Base-by-base conservation (phyloP, 2,113 vertebrate genomes). In the Microtus pennsylvanicus region DNA sequence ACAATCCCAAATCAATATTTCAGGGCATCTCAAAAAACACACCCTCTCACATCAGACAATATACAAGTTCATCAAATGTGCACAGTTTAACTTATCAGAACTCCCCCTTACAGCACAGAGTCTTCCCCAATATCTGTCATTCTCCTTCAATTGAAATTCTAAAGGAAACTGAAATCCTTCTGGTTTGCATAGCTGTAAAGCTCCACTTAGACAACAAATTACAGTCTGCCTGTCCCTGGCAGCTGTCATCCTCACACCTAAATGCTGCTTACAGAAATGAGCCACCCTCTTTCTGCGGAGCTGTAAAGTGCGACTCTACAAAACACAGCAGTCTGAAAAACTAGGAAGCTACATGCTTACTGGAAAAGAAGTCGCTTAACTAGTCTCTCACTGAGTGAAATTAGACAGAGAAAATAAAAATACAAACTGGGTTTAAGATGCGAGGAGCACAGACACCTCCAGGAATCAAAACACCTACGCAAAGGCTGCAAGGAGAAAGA, bases 391-490 rank as follows among this genome's bases (percentile, higher is more conserved):
- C n/a, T 72, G 74, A 89, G 28, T 72, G 50, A 93, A 97, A 96
- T 94, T 72, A 97, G 76, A 22, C 65, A 96, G 30, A 94, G 82
- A 94, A 96, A 97, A 94, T 89, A 97, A 91, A 97, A 96, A 76
- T 89, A 97, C 85, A 91, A 91, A 93, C 69, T 69, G 35, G 92
- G 19, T 75, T 35, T 33, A 65, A 67, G 38, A 72, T 89, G 87
- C 75, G 94, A 87, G 24, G 92, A 94, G 93, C 16, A 83, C 38
- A 45, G 93, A 75, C 55, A 69, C 83, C 69, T 93, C 86, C 82
- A 55, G 83, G 91, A 94, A 95, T 97, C 55, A 87, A 93, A 95
- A 86, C 0, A 7, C 74, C 81, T 55, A 91, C 7, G 6, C 42
- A 80, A 87, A 77, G 50, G 42, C 55, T 83, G 70, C 55, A 30